Conservation (phyloP, 2,113 vertebrate genomes). For the Hiodon tergisus region DNA sequence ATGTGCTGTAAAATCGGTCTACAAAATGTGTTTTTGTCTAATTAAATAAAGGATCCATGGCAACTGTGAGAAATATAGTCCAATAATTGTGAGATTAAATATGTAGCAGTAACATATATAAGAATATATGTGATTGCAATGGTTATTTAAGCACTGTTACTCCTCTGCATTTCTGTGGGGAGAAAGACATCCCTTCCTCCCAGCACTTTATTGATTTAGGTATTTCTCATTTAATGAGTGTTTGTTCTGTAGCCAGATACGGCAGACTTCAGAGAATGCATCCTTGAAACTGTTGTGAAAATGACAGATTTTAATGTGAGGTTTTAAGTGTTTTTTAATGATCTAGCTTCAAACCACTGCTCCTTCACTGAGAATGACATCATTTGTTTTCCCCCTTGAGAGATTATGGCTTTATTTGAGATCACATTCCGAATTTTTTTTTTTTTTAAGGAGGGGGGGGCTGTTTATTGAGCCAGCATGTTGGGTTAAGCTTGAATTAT, state of each 20-base stretch:
- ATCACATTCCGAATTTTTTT: not conserved
- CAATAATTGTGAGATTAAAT: not conserved
- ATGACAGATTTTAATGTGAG: conserved; percentile 40
- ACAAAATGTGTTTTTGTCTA: conserved; percentile 2
- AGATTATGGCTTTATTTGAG: conserved; percentile 15
- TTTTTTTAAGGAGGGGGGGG: not conserved
- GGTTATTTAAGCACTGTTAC: no score
- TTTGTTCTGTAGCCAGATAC: conserved; percentile 37
- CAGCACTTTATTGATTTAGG: conserved; percentile 35
- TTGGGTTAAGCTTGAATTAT: conserved; percentile 23
- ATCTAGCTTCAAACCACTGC: conserved; percentile 23
- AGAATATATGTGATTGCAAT: not conserved
- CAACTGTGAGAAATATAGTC: not conserved
- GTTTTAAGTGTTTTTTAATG: conserved; percentile 43
- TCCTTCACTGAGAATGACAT: conserved; percentile 21
- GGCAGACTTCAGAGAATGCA: conserved; percentile 27
- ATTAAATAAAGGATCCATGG: conserved; percentile 12
- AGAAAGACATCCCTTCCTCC: conserved; percentile 24
- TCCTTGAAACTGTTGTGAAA: conserved; percentile 33
- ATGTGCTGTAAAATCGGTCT: not conserved
- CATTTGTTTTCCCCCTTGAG: conserved; percentile 26
- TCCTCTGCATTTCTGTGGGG: not conserved
- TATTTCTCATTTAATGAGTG: conserved; percentile 32
- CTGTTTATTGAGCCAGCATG: not conserved
- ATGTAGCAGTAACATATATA: not conserved